Conservation (phyloP, 2,113 vertebrate species). For the Podilymbus podiceps region DNA sequence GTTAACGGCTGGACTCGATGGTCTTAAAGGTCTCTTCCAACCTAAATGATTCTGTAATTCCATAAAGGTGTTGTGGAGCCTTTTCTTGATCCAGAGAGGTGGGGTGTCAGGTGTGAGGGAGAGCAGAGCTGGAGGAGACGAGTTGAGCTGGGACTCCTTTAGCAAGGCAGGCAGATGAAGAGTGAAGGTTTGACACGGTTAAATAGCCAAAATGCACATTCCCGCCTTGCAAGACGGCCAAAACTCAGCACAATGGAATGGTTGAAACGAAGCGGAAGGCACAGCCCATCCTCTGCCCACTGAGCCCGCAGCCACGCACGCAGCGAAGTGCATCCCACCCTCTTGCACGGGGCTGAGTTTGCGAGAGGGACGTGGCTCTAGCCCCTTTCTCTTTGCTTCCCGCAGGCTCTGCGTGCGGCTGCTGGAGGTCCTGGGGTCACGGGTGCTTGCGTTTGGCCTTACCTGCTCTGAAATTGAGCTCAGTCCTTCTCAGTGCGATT, state of each 20-base stretch:
- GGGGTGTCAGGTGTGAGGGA: background rate
- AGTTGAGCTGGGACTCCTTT: background rate
- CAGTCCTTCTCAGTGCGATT: background rate
- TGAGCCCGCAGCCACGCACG: background rate
- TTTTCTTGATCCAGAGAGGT: background rate
- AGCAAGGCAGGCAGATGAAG: background rate
- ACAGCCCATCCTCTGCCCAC: background rate
- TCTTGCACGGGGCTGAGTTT: background rate
- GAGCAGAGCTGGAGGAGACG: background rate
- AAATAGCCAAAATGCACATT: background rate
- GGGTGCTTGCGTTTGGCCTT: background rate
- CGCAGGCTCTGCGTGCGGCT: rapidly evolving
- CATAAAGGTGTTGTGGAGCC: background rate
- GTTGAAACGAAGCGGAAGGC: background rate
- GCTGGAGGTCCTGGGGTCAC: background rate
- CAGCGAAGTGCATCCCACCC: background rate
- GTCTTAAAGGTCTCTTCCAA: too few relatives aligned
- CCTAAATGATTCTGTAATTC: too few relatives aligned
- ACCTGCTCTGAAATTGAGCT: background rate
- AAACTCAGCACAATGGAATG: background rate
- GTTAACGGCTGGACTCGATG: too few relatives aligned
- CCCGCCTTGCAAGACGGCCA: background rate
- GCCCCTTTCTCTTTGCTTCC: background rate
- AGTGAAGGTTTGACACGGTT: background rate
- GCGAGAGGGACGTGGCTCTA: background rate